These are phyloP conservation scores for Rhizoglyphus robini DNA, from an alignment of 1,140 invertebrate species.

Conservation along the genomic window DNA sequence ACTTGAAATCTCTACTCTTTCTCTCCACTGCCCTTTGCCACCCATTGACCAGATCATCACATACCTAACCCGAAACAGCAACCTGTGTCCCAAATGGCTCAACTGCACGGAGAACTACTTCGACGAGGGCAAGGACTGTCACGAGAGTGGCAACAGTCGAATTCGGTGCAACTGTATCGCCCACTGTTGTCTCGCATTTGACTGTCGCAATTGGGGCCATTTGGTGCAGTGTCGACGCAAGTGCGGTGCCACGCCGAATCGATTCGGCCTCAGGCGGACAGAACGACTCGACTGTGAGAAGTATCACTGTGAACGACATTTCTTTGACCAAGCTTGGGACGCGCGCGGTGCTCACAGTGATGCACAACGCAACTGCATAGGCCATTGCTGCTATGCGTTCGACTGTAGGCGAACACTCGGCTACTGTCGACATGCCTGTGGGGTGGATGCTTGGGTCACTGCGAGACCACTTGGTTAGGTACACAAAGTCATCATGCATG, in stretches of 20 bases:
- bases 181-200: constrained; percentile 16
- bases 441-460: constrained; percentile 13
- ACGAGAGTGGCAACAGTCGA: not conserved
- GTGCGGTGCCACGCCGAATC: constrained; percentile 1
- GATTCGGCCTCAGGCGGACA: not conserved
- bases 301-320: not conserved
- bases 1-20: not conserved
- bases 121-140: constrained; percentile 17
- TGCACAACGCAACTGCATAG: constrained; percentile 15
- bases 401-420: constrained; percentile 11
- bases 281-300: not conserved
- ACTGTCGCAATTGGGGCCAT: constrained; percentile 14
- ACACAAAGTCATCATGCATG: too few species aligned
- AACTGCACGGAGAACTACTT: constrained; percentile 13
- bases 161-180: constrained; percentile 16
- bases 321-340: constrained; percentile 2
- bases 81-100: constrained; percentile 3
- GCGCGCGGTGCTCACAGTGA: not conserved
- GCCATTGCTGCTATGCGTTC: constrained; percentile 17
- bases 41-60: not conserved
- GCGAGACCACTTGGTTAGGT: not conserved
- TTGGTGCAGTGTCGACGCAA: constrained; percentile 18
- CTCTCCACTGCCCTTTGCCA: not conserved
- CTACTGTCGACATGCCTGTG: constrained; percentile 19
- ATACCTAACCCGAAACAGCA: not conserved